These are phyloP conservation scores for Anastrepha ludens DNA, from an alignment of 1,140 invertebrate genomes.

Conservation along the genomic window DNA sequence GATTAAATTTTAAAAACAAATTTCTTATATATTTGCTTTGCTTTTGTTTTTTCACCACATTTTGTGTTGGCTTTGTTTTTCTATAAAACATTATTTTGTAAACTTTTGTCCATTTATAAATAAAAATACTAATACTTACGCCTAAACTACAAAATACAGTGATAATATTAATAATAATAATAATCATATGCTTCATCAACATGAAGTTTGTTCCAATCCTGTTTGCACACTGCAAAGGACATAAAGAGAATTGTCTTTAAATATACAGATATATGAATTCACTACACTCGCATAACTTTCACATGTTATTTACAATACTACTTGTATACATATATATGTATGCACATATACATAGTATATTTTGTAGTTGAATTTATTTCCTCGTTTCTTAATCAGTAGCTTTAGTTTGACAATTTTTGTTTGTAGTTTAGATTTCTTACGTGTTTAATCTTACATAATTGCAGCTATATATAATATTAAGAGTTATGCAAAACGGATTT, in stretches of 20 bases:
- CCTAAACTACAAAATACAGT: constrained; percentile 14
- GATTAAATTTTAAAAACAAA: constrained; percentile 53
- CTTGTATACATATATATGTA: neutral
- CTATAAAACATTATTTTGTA: constrained; percentile 56
- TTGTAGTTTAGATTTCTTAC: constrained; percentile 16
- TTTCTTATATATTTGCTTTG: constrained; percentile 53
- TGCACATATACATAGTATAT: neutral
- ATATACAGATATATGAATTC: constrained; percentile 11
- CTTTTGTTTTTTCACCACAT: neutral
- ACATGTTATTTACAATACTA: constrained; percentile 17
- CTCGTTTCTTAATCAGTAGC: neutral
- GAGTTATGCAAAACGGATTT: neutral
- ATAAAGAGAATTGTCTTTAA: constrained; percentile 45
- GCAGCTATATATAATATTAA: constrained; percentile 2
- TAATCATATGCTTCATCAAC: constrained; percentile 5
- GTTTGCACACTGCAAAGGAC: neutral
- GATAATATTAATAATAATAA: constrained; percentile 30
- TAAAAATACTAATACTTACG: constrained; percentile 56
- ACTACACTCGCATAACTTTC: neutral
- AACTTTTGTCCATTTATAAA: constrained; percentile 53
- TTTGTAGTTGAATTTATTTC: neutral
- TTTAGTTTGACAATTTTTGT: constrained; percentile 12
- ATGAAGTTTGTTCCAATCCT: neutral
- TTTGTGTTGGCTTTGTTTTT: constrained; percentile 53
- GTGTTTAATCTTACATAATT: constrained; percentile 21